These are phyloP conservation scores for Montipora foliosa DNA, from an alignment of 64 coral and sea anemone genomes.

Conservation along the genomic window DNA sequence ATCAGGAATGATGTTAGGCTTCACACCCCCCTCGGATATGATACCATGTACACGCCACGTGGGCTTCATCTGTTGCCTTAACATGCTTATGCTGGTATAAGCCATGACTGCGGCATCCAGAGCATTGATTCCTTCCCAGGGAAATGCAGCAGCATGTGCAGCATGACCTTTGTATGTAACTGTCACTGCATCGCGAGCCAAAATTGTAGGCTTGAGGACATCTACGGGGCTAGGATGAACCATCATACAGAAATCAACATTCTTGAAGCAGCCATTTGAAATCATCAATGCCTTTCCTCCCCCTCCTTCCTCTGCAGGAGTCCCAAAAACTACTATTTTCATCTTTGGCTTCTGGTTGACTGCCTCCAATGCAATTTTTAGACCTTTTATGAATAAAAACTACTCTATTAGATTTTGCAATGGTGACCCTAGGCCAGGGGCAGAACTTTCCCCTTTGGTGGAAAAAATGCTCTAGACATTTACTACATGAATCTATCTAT, in stretches of 20 bases:
- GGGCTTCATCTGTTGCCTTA: constrained; percentile 91
- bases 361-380: constrained; percentile 54
- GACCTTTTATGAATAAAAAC: constrained; percentile 21
- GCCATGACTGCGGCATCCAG: constrained; percentile 90
- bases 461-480: too few species aligned
- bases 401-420: not conserved
- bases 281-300: constrained; percentile 89
- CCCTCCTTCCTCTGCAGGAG: constrained; percentile 83
- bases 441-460: too few species aligned
- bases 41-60: constrained; percentile 87
- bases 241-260: constrained; percentile 93
- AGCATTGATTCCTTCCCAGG: constrained; percentile 94
- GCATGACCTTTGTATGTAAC: constrained; percentile 77
- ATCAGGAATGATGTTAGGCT: constrained; percentile 90
- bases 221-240: constrained; percentile 78
- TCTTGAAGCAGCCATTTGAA: constrained; percentile 87
- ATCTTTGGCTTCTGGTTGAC: constrained; percentile 44
- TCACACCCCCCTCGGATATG: constrained; percentile 78
- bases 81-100: constrained; percentile 77
- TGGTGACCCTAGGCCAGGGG: not conserved
- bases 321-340: constrained; percentile 76
- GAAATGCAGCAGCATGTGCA: constrained; percentile 78
- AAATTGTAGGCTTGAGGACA: constrained; percentile 26
- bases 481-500: too few species aligned
- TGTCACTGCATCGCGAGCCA: constrained; percentile 17